Conservation (phyloP, 1,140 invertebrate genomes). For the Heliconius melpomene region DNA sequence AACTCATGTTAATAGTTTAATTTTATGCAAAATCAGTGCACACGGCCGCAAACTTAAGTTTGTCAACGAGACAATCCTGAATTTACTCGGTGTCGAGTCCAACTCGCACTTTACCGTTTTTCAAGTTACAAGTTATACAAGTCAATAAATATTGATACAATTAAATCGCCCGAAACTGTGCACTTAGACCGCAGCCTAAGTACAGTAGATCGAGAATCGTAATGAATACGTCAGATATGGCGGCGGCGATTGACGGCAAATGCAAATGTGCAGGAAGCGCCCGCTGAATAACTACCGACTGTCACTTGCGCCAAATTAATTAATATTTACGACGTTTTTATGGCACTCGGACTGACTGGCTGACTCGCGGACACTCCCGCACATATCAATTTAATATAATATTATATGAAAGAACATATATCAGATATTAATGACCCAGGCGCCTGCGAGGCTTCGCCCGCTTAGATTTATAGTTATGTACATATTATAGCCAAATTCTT, state of each 20-base stretch:
- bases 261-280: slow-evolving; percentile 64
- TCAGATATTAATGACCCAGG: too few relatives aligned
- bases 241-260: slow-evolving; percentile 57
- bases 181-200: slow-evolving; percentile 41
- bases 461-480: too few relatives aligned
- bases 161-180: slow-evolving; percentile 32
- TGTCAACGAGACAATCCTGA: too few relatives aligned
- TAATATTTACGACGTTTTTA: slow-evolving; percentile 31
- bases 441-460: too few relatives aligned
- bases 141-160: too few relatives aligned
- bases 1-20: too few relatives aligned
- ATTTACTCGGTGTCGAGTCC: too few relatives aligned
- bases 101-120: too few relatives aligned
- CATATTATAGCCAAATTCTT: too few relatives aligned
- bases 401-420: background rate
- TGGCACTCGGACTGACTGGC: background rate
- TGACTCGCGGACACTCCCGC: slow-evolving; percentile 8
- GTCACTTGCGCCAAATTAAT: slow-evolving; percentile 39
- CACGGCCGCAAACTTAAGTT: too few relatives aligned
- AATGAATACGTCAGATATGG: slow-evolving; percentile 22
- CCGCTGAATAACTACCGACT: slow-evolving; percentile 39
- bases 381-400: background rate
- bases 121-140: too few relatives aligned
- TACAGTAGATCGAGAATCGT: slow-evolving; percentile 37
- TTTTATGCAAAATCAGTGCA: too few relatives aligned